Evolutionary conservation across 2,113 vertebrate species (phyloP), one percentile per base, ranked within the genome.

Genomic region (Vireo altiloquus): DNA sequence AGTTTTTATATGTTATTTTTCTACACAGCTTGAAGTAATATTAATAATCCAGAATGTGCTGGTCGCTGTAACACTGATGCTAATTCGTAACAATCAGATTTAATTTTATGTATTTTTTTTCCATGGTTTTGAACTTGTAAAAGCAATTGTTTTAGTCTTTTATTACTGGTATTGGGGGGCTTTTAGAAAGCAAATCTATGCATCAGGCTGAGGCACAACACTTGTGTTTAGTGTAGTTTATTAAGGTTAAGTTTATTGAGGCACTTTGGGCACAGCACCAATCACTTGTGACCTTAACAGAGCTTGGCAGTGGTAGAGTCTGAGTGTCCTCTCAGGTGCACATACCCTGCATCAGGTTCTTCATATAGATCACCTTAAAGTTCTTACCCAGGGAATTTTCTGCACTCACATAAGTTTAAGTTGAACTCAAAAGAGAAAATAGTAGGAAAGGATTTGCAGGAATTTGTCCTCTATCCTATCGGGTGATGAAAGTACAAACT

Each of bases 291-390:
- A 52, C 77, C 54, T 33, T 20, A 54, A 50, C 84, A 79, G 15
- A 90, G 57, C 10, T 19, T 20, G 39, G 6, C 7, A 12, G 18
- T 20, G 37, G 44, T 35, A 61, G 91, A 30, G 86, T 84, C 61
- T 69, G 87, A 90, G 59, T 39, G 68, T 89, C 85, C 70, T 96
- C 91, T 80, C 81, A 86, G 39, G 81, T 91, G 61, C 74, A 24
- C 77, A 33, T 21, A 80, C 59, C 78, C 89, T 68, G 40, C 74
- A 52, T 82, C 74, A 42, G 54, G 44, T 66, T 94, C 35, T 94
- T 90, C 4, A 0, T 74, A 35, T 7, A 8, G 40, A 61, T 82
- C 91, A 54, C 47, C 54, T 64, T 50, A 3, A 86, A 74, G 42
- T 70, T 90, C 79, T 87, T 74, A 74, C 49, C 39, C 72, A 57